Evolutionary conservation across 2,888 invertebrate species (phyloP).

Genomic region (Acleris literana): DNA sequence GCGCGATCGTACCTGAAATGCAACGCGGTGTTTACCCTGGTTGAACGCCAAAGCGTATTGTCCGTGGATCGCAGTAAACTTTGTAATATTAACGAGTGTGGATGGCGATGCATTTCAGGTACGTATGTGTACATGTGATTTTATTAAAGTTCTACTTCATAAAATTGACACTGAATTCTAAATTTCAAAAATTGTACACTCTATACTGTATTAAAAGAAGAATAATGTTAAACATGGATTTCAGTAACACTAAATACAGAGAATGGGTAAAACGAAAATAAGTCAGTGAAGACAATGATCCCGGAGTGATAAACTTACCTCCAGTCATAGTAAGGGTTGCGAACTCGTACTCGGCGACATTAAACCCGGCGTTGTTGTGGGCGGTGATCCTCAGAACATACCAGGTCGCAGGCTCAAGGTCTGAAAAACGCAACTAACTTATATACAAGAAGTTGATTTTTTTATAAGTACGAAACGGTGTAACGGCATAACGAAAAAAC

Average conservation of each 20-base stretch:
- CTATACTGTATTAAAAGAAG: too few relatives aligned
- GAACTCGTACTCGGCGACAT: slow-evolving; percentile 97
- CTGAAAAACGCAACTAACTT: slow-evolving; percentile 57
- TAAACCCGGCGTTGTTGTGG: slow-evolving; percentile 97
- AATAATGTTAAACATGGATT: too few relatives aligned
- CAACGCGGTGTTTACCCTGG: slow-evolving; percentile 56
- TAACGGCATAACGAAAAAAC: too few relatives aligned
- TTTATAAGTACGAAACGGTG: neutral
- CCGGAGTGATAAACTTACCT: slow-evolving; percentile 85
- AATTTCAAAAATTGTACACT: too few relatives aligned
- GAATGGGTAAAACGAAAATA: too few relatives aligned
- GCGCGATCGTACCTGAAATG: slow-evolving; percentile 97
- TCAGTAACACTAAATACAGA: too few relatives aligned
- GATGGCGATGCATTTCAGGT: slow-evolving; percentile 81
- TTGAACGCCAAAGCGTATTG: neutral
- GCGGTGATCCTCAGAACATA: slow-evolving; percentile 95
- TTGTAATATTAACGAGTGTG: slow-evolving; percentile 40
- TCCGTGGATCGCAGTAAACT: slow-evolving; percentile 19
- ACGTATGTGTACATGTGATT: slow-evolving; percentile 44
- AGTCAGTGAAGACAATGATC: neutral
- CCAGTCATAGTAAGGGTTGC: slow-evolving; percentile 97
- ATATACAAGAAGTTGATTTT: neutral
- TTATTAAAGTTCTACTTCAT: too few relatives aligned
- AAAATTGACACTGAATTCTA: too few relatives aligned
- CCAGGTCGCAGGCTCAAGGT: slow-evolving; percentile 96